Percentiles rank a stretch among this genome's conserved stretches.
These are phyloP conservation scores for Cyclura pinguis DNA, from an alignment of 2,797 vertebrate genomes.

Conservation along the genomic window DNA sequence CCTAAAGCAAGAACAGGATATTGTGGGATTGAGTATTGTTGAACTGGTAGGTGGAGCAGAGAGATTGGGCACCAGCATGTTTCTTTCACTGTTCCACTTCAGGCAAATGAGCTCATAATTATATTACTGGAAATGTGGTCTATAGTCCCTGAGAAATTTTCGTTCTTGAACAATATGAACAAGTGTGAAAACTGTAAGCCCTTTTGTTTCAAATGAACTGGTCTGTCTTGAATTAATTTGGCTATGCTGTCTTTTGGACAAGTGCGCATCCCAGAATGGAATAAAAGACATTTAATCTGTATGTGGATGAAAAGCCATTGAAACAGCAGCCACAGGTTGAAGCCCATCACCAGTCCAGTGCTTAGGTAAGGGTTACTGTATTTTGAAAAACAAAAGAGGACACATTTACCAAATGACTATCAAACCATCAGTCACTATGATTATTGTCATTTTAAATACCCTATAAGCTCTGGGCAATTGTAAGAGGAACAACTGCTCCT, in stretches of 20 bases:
- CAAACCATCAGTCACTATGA: too few species aligned
- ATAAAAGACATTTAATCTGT: neutral
- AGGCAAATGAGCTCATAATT: neutral
- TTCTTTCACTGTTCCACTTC: too few species aligned
- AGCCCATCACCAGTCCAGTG: neutral
- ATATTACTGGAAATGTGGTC: neutral
- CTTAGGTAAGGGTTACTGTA: too few species aligned
- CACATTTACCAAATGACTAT: too few species aligned
- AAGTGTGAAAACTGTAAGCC: neutral
- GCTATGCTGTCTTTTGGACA: neutral
- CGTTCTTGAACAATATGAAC: neutral
- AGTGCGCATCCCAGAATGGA: neutral
- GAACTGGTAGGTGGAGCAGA: neutral
- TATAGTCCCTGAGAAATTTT: neutral
- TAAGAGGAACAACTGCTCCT: too few species aligned
- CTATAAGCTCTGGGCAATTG: too few species aligned
- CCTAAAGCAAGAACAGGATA: neutral
- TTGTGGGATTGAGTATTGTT: neutral
- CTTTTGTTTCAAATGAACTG: neutral
- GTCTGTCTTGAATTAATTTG: neutral
- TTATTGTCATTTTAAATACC: too few species aligned
- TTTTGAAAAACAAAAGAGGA: too few species aligned
- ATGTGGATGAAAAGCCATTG: neutral
- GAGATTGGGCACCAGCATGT: too few species aligned
- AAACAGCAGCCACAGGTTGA: neutral